Conservation (phyloP, 1,140 invertebrate genomes). For the Meloidogyne hapla region DNA sequence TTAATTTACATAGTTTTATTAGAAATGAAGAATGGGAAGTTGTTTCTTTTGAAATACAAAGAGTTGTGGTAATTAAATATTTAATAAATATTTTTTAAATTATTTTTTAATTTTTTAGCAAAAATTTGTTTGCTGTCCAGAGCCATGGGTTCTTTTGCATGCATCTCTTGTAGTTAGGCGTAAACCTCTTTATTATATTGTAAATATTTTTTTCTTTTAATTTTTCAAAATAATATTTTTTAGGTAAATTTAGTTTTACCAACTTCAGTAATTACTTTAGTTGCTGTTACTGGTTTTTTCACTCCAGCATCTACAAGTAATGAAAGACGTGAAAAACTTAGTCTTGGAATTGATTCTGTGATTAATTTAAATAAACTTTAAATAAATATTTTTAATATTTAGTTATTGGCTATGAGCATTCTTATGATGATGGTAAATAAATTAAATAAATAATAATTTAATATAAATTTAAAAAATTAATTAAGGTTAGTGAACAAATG, state of each 20-base stretch:
- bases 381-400: constrained; percentile 2
- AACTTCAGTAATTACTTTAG: constrained; percentile 61
- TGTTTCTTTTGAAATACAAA: constrained; percentile 56
- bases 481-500: constrained; percentile 42
- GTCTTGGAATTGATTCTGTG: constrained; percentile 59
- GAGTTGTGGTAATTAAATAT: constrained; percentile 48
- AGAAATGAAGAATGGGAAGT: constrained; percentile 64
- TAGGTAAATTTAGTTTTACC: constrained; percentile 61
- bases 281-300: constrained; percentile 64
- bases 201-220: constrained; percentile 26
- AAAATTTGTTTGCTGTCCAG: constrained; percentile 61
- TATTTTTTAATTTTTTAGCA: constrained; percentile 26
- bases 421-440: constrained; percentile 57
- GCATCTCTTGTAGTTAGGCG: constrained; percentile 58
- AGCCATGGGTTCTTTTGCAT: constrained; percentile 62
- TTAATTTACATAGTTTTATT: constrained; percentile 63
- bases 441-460: not conserved
- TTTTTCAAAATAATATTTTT: constrained; percentile 21
- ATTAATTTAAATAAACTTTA: not conserved
- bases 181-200: constrained; percentile 63
- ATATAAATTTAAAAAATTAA: not conserved
- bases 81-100: not conserved
- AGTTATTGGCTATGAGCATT: constrained; percentile 63
- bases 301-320: constrained; percentile 64
- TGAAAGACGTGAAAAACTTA: constrained; percentile 59